Evolutionary conservation across 2,797 vertebrate species (phyloP), one percentile per base, ranked within the genome.

Genomic region (Enteromius thamalakanensis): DNA sequence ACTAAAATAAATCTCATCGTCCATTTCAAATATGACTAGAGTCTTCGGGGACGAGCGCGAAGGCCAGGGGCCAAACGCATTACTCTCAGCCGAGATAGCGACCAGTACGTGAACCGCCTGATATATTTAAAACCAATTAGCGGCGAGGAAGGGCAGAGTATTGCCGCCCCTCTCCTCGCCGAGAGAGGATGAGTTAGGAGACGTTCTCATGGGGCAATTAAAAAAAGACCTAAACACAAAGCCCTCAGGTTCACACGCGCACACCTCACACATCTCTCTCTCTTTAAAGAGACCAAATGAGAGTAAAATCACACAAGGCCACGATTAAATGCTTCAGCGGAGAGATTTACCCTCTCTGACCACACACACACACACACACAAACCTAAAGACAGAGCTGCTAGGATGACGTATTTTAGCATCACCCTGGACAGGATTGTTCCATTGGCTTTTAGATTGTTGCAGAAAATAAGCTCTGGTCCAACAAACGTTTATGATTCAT

Each of bases 91-190:
- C 87, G 88, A 91, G 91, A 94, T 89, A 92, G 89, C 84, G 86
- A 90, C 89, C 90, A 92, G 90, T 91, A 92, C 87, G 87, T 91
- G 91, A 91, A 92, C 91, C 40, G 91, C 90, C 90, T 93, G 91
- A 93, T 93, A 91, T 92, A 91, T 93, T 92, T 93, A 93, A 92
- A 93, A 90, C 91, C 93, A 93, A 93, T 94, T 93, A 94, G 89
- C 86, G 78, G 80, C 81, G 77, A 87, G 79, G 82, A 88, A 87
- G 89, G 87, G 71, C 83, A 82, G 87, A 89, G 81, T 78, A 87
- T 83, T 77, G 78, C 76, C 79, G 83, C 53, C 68, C 29, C 87
- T 88, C 86, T 70, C 62, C 72, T 81, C 42, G 26, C 72, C 4
- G 55, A 69, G 29, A 64, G 70, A 81, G 42, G 65, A 72, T 62